Evolutionary conservation across 2,888 invertebrate genomes (phyloP), one percentile per base, ranked within the genome.

Genomic region (Meteorus colon): DNA sequence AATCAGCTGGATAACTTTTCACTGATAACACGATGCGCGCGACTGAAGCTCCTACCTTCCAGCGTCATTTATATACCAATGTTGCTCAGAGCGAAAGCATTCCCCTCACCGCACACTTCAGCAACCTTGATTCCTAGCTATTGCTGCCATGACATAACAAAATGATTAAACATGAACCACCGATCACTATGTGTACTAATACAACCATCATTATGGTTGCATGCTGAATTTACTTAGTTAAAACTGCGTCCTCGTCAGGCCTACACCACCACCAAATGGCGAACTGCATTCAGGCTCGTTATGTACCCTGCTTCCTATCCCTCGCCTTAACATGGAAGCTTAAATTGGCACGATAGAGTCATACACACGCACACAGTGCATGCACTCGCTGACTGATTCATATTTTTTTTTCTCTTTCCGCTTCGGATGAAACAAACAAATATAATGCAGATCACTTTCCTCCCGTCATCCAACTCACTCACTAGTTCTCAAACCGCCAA

Each of bases 61-160:
- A 79, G 83, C 87, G 84, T 84, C 84, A 86, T 84, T 88, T 88
- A 88, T 87, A 85, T 86, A 84, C 83, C 81, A 73, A 72, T 74
- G 68, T 48, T 79, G 80, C 83, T 82, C 79, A 81, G 80, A 82
- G 86, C 86, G 85, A 84, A 84, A 84, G 84, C 86, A 84, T 84
- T 83, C 79, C 83, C 81, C 81, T 80, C 81, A 81, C 82, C 81
- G 78, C 82, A 77, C 73, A 70, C 69, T 62, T 59, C 48, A 48
- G 5, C 75, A 76, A 68, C 76, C 76, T 76, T 76, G 76, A 73
- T 71, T 76, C 65, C 1, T 59, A 71, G 37, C 71, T 66, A 27
- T 59, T 2, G 27, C 66, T 66, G 8, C 60, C 55, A 76, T 76
- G 76, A 76, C 73, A 76, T 73, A 76, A 76, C 59, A 34, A 65